phyloP scores from a whole-genome alignment of 1,140 invertebrate species.

The Listronotus bonariensis region DNA sequence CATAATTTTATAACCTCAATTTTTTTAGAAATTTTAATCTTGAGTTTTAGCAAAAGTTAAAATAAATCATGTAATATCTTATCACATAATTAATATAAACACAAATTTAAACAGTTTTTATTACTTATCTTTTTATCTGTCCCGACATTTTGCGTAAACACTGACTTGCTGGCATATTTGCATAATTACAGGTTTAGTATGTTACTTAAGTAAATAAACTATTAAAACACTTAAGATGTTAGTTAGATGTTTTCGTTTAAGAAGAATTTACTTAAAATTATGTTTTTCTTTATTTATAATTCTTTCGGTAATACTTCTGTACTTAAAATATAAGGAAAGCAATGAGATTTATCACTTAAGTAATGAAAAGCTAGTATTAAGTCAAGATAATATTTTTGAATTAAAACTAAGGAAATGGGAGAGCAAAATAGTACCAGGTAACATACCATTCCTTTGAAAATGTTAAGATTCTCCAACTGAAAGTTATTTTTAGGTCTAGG shows the following conservation, averaged over 20 bases:
- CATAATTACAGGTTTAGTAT: slow-evolving; percentile 13
- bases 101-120: neutral
- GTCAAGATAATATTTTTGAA: slow-evolving; percentile 26
- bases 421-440: slow-evolving; percentile 51
- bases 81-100: neutral
- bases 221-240: slow-evolving; percentile 38
- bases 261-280: slow-evolving; percentile 40
- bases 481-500: slow-evolving; percentile 62
- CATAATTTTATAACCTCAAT: too few relatives aligned
- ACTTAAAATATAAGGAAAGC: slow-evolving; percentile 24
- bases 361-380: slow-evolving; percentile 23
- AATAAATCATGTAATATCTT: neutral
- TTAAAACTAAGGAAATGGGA: slow-evolving; percentile 50
- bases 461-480: slow-evolving; percentile 20
- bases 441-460: neutral
- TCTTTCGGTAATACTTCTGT: slow-evolving; percentile 33
- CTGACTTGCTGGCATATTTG: slow-evolving; percentile 3
- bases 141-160: neutral
- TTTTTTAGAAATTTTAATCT: too few relatives aligned
- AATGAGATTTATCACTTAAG: neutral
- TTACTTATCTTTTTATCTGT: neutral
- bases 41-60: too few relatives aligned
- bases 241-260: slow-evolving; percentile 43
- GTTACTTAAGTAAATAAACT: neutral
- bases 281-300: slow-evolving; percentile 26